Evolutionary conservation across 2,797 vertebrate genomes (phyloP).

Genomic region (Cynodonichthys magdalenae): DNA sequence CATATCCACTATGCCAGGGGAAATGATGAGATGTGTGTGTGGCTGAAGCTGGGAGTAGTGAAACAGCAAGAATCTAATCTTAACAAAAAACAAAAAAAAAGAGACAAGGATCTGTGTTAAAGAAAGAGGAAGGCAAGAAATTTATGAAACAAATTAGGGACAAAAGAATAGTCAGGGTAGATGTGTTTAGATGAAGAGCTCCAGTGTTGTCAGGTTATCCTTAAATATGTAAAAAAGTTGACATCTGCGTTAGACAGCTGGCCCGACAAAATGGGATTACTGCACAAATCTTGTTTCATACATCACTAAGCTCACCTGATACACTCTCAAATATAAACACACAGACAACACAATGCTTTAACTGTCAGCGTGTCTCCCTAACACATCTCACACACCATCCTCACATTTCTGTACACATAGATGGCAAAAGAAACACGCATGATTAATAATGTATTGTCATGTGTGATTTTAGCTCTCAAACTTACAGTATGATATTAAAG

Average conservation of each 20-base stretch:
- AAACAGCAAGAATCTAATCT: slow-evolving; percentile 28
- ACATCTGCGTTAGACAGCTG: slow-evolving; percentile 69
- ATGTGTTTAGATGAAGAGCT: neutral
- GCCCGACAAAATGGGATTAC: slow-evolving; percentile 54
- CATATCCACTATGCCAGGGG: slow-evolving; percentile 40
- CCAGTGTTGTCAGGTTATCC: slow-evolving; percentile 42
- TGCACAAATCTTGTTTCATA: slow-evolving; percentile 68
- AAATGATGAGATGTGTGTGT: no score
- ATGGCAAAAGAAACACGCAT: neutral
- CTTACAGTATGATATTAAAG: slow-evolving; percentile 5
- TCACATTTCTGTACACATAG: slow-evolving; percentile 6
- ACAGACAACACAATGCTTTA: slow-evolving; percentile 6
- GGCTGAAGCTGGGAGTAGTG: slow-evolving; percentile 20
- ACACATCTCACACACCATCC: neutral
- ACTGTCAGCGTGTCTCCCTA: neutral
- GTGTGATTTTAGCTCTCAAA: slow-evolving; percentile 41
- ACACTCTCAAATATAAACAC: slow-evolving; percentile 47
- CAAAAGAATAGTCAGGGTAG: no score
- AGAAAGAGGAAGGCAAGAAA: slow-evolving; percentile 26
- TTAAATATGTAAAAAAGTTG: slow-evolving; percentile 39
- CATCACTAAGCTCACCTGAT: slow-evolving; percentile 71
- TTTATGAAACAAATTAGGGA: slow-evolving; percentile 25
- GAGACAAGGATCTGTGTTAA: slow-evolving; percentile 10
- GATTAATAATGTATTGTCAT: slow-evolving; percentile 14
- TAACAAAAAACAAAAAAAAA: no score